Evolutionary conservation across 2,797 vertebrate genomes (phyloP), one percentile per base, ranked within the genome.

Genomic region (Monodelphis domestica): DNA sequence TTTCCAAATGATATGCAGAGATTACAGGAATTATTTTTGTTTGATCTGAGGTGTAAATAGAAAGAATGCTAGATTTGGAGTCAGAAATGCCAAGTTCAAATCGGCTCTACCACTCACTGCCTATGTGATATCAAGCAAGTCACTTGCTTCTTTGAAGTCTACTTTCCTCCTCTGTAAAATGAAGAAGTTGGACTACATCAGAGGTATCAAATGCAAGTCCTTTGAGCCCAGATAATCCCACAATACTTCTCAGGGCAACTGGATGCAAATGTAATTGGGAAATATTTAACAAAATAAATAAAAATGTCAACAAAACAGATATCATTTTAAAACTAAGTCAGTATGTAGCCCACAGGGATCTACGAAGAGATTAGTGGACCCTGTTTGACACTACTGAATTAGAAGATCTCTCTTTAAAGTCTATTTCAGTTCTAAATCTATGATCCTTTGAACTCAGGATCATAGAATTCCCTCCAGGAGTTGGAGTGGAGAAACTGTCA

Each of bases 1-100:
- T 51, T 91, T 94, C 92, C 92, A n/a, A 59, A 88, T 89, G 56
- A 92, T 54, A 50, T 53, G 91, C 95, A 33, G 30, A 30, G 24
- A 53, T 53, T 52, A 52, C 30, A 38, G 12, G 78, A 70, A 87
- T 91, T 51, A 26, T 3, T 59, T 38, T 1, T n/a, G 57, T 90
- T 30, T 78, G 63, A 56, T 88, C 54, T 93, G 6, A 2, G 45
- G 63, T 78, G 21, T 63, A 30, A 63, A 14, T 63, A 63, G 57
- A 63, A 63, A 63, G 30, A 63, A n/a, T 30, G 4, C 30, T 12
- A n/a, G 30, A 63, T 63, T 12, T n/a, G 30, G 30, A 63, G 4
- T 63, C 30, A n/a, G 30, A 63, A 63, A 33, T 33, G 33, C 30
- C 57, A 63, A 63, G 57, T n/a, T 63, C 57, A n/a, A 14, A 63